A percentile compares a stretch with the other conserved stretches of the same genome.
These are phyloP conservation scores for Eupithecia subfuscata DNA, from an alignment of 2,888 invertebrate species.

Conservation along the genomic window DNA sequence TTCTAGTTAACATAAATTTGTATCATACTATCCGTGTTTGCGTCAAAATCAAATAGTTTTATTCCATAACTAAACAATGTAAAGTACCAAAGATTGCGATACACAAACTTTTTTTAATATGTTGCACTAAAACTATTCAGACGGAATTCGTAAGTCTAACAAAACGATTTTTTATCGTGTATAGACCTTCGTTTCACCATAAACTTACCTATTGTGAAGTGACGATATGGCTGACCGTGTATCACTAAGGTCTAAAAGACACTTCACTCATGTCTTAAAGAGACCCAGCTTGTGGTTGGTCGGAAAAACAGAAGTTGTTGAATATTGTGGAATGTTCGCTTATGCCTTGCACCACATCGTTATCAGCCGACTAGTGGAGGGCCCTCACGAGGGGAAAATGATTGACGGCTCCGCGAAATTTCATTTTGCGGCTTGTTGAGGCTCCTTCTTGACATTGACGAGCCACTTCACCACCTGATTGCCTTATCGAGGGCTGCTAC, in stretches of 20 bases:
- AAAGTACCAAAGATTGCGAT: background rate
- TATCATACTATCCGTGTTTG: background rate
- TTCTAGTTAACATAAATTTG: background rate
- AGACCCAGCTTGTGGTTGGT: too few relatives aligned
- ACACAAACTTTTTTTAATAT: too few relatives aligned
- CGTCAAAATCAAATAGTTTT: background rate
- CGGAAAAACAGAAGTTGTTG: too few relatives aligned
- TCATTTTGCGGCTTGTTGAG: slow-evolving; percentile 83
- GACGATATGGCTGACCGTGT: too few relatives aligned
- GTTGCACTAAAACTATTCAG: too few relatives aligned
- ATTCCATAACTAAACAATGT: background rate
- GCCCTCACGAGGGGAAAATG: slow-evolving; percentile 76
- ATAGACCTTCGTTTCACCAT: too few relatives aligned
- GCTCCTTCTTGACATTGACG: slow-evolving; percentile 62
- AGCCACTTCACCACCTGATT: slow-evolving; percentile 64
- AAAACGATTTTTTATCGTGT: too few relatives aligned
- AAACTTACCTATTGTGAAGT: too few relatives aligned
- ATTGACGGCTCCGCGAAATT: slow-evolving; percentile 81
- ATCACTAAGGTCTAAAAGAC: too few relatives aligned
- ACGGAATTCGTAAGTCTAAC: too few relatives aligned
- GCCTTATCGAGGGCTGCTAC: slow-evolving; percentile 71
- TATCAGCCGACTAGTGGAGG: slow-evolving; percentile 58
- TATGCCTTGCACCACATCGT: slow-evolving; percentile 44
- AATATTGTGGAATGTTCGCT: slow-evolving; percentile 26
- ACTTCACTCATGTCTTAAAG: too few relatives aligned